Percentiles rank a stretch among this genome's conserved stretches.
phyloP scores from a whole-genome alignment of 2,888 invertebrate species.

The Lasioglossum morio region DNA sequence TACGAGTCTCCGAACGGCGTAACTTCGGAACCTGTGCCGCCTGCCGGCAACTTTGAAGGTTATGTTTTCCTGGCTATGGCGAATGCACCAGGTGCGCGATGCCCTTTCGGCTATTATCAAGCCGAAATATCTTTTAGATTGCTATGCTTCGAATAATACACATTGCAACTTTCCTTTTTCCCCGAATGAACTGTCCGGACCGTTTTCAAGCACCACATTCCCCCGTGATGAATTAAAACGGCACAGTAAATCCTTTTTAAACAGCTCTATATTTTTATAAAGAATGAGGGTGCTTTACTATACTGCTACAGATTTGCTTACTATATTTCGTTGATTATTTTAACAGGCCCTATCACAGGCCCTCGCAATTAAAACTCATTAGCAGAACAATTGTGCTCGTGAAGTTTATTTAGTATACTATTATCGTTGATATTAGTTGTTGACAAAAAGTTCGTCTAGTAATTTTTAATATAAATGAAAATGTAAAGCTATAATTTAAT shows the following conservation, averaged over 20 bases:
- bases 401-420: too few species aligned
- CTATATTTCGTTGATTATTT: not conserved
- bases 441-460: too few species aligned
- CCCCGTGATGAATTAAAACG: not conserved
- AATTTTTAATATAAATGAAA: too few species aligned
- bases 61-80: slow-evolving; percentile 75
- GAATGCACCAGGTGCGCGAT: slow-evolving; percentile 73
- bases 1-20: slow-evolving; percentile 79
- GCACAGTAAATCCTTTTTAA: not conserved
- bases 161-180: not conserved
- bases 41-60: slow-evolving; percentile 75
- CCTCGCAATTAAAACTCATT: too few species aligned
- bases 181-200: not conserved
- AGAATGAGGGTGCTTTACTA: not conserved
- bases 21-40: slow-evolving; percentile 66
- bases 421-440: too few species aligned
- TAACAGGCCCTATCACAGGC: not conserved
- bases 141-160: slow-evolving; percentile 13
- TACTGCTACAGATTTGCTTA: not conserved
- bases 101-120: slow-evolving; percentile 46
- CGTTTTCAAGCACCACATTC: not conserved
- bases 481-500: too few species aligned
- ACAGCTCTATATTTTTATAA: not conserved
- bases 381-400: too few species aligned
- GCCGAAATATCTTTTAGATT: slow-evolving; percentile 29